These are phyloP conservation scores for Brachyistius frenatus DNA, from an alignment of 2,113 vertebrate genomes.

Conservation along the genomic window DNA sequence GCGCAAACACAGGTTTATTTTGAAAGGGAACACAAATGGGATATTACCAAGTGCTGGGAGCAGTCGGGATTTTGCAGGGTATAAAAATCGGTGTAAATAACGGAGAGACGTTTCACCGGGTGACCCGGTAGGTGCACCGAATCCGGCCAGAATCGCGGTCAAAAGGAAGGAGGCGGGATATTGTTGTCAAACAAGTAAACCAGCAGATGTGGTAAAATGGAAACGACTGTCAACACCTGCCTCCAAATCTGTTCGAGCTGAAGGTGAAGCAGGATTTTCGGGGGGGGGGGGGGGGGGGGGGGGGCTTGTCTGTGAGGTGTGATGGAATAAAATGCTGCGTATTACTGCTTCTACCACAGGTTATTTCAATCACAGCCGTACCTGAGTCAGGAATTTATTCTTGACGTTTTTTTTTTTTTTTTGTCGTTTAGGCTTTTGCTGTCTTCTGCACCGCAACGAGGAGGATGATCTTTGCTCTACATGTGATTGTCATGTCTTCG, in stretches of 20 bases:
- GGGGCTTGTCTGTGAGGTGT: conserved; percentile 56
- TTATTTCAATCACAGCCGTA: conserved; percentile 42
- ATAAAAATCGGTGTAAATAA: conserved; percentile 40
- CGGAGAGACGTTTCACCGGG: conserved; percentile 21
- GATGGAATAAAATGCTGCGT: conserved; percentile 75
- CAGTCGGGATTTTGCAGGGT: conserved; percentile 34
- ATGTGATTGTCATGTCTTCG: conserved; percentile 88
- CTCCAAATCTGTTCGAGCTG: conserved; percentile 57
- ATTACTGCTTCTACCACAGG: conserved; percentile 26
- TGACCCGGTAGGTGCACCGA: conserved; percentile 26
- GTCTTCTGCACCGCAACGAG: conserved; percentile 67
- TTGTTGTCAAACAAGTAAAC: conserved; percentile 45
- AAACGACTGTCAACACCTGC: conserved; percentile 70
- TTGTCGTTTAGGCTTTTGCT: conserved; percentile 53
- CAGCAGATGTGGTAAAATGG: conserved; percentile 63
- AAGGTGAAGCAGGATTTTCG: conserved; percentile 65
- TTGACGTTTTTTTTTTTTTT: conserved; percentile 29
- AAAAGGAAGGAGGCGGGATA: conserved; percentile 9
- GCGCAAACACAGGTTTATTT: conserved; percentile 9
- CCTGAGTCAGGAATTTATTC: conserved; percentile 60
- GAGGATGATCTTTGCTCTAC: conserved; percentile 84
- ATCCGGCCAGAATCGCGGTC: conserved; percentile 18
- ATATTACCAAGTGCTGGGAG: conserved; percentile 48
- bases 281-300: conserved; percentile 32
- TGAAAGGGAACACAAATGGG: conserved; percentile 38